Evolutionary conservation across 2,888 invertebrate species (phyloP).

Genomic region (Scaptomyza cyrtandrae): DNA sequence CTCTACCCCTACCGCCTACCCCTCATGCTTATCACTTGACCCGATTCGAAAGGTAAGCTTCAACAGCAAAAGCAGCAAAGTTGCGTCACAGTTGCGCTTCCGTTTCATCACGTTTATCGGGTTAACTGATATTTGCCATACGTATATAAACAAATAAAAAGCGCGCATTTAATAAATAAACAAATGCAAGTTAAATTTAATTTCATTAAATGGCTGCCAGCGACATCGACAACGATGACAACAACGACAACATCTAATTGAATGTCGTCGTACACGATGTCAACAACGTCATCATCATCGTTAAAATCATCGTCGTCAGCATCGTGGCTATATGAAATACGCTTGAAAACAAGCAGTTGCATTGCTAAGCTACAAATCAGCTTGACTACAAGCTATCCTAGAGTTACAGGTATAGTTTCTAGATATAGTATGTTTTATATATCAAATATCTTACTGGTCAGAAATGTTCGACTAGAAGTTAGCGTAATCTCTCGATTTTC

Average conservation of each 20-base stretch:
- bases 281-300: background rate
- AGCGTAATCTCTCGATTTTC: too few species aligned
- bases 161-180: slow-evolving; percentile 65
- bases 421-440: too few species aligned
- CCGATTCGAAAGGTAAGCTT: background rate
- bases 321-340: slow-evolving; percentile 48
- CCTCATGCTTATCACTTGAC: background rate
- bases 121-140: slow-evolving; percentile 69
- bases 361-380: too few species aligned
- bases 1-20: background rate
- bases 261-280: slow-evolving; percentile 61
- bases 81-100: background rate
- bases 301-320: slow-evolving; percentile 11
- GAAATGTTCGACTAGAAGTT: too few species aligned
- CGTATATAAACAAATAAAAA: slow-evolving; percentile 59
- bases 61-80: background rate
- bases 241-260: slow-evolving; percentile 60
- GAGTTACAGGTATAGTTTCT: too few species aligned
- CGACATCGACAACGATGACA: slow-evolving; percentile 34
- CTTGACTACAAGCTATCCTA: slow-evolving; percentile 59
- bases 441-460: too few species aligned
- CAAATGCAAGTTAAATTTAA: slow-evolving; percentile 73
- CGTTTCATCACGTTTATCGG: slow-evolving; percentile 43
- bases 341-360: too few species aligned
- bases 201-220: slow-evolving; percentile 64